phyloP scores from a whole-genome alignment of 2,888 invertebrate species.

The Cephus runcator region DNA sequence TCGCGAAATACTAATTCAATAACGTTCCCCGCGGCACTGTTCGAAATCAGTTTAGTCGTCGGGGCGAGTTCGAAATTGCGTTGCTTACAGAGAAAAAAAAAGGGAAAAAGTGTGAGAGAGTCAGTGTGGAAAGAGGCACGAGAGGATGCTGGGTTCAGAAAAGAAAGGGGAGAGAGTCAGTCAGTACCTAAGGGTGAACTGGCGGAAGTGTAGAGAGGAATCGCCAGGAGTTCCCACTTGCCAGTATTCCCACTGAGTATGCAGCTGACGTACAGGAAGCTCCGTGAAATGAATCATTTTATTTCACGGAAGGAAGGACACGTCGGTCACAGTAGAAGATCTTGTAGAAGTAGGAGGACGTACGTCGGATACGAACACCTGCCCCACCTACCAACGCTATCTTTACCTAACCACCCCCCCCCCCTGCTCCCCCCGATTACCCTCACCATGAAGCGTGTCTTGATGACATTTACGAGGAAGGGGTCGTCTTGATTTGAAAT shows the following conservation, averaged over 20 bases:
- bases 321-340: slow-evolving; percentile 52
- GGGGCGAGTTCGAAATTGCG: slow-evolving; percentile 43
- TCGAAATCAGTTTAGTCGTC: slow-evolving; percentile 48
- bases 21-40: slow-evolving; percentile 29
- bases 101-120: neutral
- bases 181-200: slow-evolving; percentile 2
- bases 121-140: neutral
- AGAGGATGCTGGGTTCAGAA: neutral
- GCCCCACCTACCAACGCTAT: slow-evolving; percentile 6
- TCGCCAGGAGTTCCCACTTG: neutral
- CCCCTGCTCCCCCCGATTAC: neutral
- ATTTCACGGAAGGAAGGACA: slow-evolving; percentile 56
- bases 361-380: slow-evolving; percentile 27
- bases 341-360: slow-evolving; percentile 29
- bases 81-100: slow-evolving; percentile 22
- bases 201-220: slow-evolving; percentile 6
- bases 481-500: slow-evolving; percentile 36
- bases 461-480: slow-evolving; percentile 8
- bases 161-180: slow-evolving; percentile 9
- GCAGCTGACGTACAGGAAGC: slow-evolving; percentile 37
- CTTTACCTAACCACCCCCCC: neutral
- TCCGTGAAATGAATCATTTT: slow-evolving; percentile 56
- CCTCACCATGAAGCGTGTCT: neutral
- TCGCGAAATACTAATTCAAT: slow-evolving; percentile 43
- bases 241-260: slow-evolving; percentile 22